phyloP scores from a whole-genome alignment of 2,797 vertebrate species.

The Emys orbicularis region DNA sequence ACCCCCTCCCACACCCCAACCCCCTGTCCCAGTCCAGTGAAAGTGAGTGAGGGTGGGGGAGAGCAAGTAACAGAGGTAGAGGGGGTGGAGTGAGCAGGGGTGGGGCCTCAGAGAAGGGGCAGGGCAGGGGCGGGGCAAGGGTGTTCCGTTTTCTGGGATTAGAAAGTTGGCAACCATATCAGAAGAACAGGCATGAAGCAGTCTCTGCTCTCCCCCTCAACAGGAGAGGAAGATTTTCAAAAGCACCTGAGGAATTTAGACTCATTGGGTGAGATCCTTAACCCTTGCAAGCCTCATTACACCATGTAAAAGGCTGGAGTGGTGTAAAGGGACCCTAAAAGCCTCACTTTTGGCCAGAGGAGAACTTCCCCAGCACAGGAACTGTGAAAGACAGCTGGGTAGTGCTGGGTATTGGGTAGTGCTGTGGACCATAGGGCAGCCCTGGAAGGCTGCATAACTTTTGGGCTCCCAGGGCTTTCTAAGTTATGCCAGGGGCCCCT shows the following conservation, averaged over 20 bases:
- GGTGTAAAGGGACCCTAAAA: background rate
- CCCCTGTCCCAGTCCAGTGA: too few species aligned
- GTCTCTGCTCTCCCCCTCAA: background rate
- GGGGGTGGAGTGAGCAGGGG: too few species aligned
- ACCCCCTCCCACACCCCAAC: too few species aligned
- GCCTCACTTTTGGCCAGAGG: background rate
- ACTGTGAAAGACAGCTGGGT: background rate
- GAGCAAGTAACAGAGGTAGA: too few species aligned
- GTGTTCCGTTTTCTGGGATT: too few species aligned
- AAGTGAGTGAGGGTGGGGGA: background rate
- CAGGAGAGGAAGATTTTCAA: background rate
- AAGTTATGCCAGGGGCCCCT: background rate
- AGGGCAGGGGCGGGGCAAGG: too few species aligned
- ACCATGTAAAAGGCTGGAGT: background rate
- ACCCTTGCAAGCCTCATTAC: background rate
- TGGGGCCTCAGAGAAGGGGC: too few species aligned
- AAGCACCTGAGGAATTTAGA: background rate
- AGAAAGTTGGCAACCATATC: too few species aligned
- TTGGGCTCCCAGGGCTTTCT: background rate
- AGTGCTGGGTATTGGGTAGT: background rate
- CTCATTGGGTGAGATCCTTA: background rate
- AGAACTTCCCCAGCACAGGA: background rate
- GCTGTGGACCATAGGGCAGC: background rate
- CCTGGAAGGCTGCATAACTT: background rate
- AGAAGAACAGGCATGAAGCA: background rate